Evolutionary conservation across 2,888 invertebrate species (phyloP).

Genomic region (Drosophila nr. perissopoda): DNA sequence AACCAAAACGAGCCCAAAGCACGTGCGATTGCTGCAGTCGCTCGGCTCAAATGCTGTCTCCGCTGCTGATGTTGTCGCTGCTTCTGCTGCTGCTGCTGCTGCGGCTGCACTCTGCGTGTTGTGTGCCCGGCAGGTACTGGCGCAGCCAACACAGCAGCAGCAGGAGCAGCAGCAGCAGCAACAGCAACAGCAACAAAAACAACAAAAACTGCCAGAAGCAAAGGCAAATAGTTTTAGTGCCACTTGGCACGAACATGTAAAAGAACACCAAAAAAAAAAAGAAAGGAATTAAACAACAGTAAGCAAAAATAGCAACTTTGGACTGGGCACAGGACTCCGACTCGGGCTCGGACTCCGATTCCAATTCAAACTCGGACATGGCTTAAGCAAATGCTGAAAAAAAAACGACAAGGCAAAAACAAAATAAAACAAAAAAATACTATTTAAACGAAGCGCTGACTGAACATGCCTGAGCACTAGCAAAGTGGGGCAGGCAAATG

Average conservation of each 20-base stretch:
- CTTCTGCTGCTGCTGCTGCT: conserved; percentile 27
- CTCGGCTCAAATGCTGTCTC: conserved; percentile 41
- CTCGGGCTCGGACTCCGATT: conserved; percentile 16
- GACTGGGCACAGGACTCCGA: conserved; percentile 1
- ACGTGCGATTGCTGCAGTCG: conserved; percentile 62
- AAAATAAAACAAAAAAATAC: conserved; percentile 8
- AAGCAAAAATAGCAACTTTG: conserved; percentile 3
- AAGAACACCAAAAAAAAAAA: conserved; percentile 55
- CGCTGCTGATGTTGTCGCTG: conserved; percentile 23
- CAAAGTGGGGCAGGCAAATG: conserved; percentile 1
- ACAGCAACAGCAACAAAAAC: conserved; percentile 18
- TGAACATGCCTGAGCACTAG: conserved; percentile 70
- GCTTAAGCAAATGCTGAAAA: conserved; percentile 39
- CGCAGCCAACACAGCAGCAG: conserved; percentile 13
- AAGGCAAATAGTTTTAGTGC: conserved; percentile 79
- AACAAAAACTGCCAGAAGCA: conserved; percentile 52
- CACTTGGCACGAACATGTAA: conserved; percentile 78
- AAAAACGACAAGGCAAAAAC: not conserved
- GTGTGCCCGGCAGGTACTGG: conserved; percentile 60
- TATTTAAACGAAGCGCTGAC: conserved; percentile 48
- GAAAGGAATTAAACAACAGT: conserved; percentile 3
- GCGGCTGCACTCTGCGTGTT: conserved; percentile 58
- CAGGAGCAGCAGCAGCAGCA: conserved; percentile 1
- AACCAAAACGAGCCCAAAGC: conserved; percentile 32
- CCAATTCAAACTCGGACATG: conserved; percentile 27